Evolutionary conservation across 2,888 invertebrate genomes (phyloP).

Genomic region (Tethea ocularis): DNA sequence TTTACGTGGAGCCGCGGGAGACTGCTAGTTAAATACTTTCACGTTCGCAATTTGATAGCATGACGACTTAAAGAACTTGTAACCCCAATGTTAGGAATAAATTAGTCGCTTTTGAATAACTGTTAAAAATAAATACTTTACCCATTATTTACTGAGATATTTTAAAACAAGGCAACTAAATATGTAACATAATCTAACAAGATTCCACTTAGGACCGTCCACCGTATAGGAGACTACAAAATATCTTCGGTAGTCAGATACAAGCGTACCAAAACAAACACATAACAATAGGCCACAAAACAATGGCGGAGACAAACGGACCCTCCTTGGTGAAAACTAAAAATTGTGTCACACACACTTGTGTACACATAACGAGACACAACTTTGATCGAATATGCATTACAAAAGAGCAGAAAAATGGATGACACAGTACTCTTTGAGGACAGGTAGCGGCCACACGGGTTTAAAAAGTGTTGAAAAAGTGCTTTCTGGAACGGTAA

Average conservation of each 20-base stretch:
- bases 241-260: not conserved
- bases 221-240: not conserved
- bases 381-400: constrained; percentile 81
- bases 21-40: not conserved
- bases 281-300: constrained; percentile 39
- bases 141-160: not conserved
- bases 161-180: not conserved
- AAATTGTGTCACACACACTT: constrained; percentile 68
- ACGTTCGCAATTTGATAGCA: constrained; percentile 1
- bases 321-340: constrained; percentile 59
- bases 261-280: constrained; percentile 22
- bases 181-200: not conserved
- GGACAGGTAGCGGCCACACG: constrained; percentile 57
- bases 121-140: not conserved
- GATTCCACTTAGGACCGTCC: not conserved
- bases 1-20: too few relatives aligned
- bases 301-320: constrained; percentile 38
- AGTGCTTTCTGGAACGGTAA: constrained; percentile 13
- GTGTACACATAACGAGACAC: constrained; percentile 68
- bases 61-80: not conserved
- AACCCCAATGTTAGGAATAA: not conserved
- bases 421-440: constrained; percentile 69
- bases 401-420: constrained; percentile 70
- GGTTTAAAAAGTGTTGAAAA: constrained; percentile 10
- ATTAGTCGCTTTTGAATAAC: not conserved